Conservation (phyloP, 2,888 invertebrate species). For the Mimas tiliae region DNA sequence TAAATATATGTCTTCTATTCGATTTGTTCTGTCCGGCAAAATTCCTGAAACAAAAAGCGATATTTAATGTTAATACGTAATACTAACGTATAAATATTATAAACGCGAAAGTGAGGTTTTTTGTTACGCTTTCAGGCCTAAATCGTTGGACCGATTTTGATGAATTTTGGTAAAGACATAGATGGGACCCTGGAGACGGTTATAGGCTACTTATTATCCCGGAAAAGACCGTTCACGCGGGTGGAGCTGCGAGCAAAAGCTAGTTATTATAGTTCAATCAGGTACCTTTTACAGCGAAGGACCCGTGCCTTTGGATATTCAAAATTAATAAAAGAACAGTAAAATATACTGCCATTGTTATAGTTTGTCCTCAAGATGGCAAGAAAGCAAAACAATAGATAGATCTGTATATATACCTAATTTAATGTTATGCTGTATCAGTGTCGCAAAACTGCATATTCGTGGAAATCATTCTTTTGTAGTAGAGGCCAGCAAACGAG, state of each 20-base stretch:
- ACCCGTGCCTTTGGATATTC: neutral
- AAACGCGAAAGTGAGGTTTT: no score
- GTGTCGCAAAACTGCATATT: neutral
- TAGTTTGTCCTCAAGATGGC: neutral
- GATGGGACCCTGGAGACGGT: no score
- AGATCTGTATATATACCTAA: neutral
- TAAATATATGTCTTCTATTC: conserved; percentile 73
- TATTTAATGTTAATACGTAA: neutral
- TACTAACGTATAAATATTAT: no score
- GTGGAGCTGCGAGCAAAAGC: neutral
- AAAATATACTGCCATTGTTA: neutral
- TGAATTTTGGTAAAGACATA: no score
- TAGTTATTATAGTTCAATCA: neutral
- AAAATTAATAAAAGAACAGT: neutral
- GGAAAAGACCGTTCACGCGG: no score
- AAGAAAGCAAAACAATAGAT: neutral
- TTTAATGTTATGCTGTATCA: neutral
- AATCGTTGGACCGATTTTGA: no score
- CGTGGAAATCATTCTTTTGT: no score
- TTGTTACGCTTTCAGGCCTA: no score
- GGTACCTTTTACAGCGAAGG: neutral
- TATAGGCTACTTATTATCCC: no score
- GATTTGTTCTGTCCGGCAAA: conserved; percentile 71
- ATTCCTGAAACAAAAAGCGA: conserved; percentile 63
- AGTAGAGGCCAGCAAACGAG: no score